Percentiles rank a stretch among this genome's conserved stretches.
Conservation (phyloP, 2,113 vertebrate species). For the Hyperopisus bebe region DNA sequence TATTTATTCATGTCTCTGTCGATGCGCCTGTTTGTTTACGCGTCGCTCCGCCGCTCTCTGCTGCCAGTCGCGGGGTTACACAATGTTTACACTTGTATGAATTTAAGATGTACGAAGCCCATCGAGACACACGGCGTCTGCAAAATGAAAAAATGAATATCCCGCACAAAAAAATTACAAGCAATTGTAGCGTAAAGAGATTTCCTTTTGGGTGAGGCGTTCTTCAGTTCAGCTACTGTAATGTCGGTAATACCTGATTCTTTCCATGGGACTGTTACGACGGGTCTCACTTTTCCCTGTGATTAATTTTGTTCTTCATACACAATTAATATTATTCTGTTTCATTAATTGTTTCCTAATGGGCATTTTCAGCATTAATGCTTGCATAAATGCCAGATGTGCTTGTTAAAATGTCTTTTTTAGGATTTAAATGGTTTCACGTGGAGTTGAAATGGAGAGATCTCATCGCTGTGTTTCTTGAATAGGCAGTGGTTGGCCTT, state of each 20-base stretch:
- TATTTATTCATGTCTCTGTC: constrained; percentile 16
- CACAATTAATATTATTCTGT: not conserved
- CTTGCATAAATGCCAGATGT: not conserved
- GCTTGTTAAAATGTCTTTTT: not conserved
- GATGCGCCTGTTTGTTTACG: constrained; percentile 10
- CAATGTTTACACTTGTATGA: constrained; percentile 13
- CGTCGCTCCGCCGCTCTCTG: not conserved
- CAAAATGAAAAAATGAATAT: constrained; percentile 6
- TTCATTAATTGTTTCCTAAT: not conserved
- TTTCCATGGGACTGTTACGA: not conserved
- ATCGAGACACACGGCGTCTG: not conserved
- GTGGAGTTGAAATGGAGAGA: not conserved
- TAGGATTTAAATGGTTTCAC: not conserved
- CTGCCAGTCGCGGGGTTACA: not conserved
- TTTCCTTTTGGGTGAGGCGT: not conserved
- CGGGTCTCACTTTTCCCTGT: not conserved
- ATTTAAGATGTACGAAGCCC: not conserved
- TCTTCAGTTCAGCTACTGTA: not conserved
- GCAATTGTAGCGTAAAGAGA: not conserved
- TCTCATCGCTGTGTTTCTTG: not conserved
- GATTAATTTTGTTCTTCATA: not conserved
- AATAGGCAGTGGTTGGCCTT: not conserved
- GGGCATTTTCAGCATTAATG: not conserved
- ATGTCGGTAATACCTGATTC: not conserved
- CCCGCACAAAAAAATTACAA: not conserved